Evolutionary conservation across 2,888 invertebrate genomes (phyloP).

Genomic region (Macropis europaea): DNA sequence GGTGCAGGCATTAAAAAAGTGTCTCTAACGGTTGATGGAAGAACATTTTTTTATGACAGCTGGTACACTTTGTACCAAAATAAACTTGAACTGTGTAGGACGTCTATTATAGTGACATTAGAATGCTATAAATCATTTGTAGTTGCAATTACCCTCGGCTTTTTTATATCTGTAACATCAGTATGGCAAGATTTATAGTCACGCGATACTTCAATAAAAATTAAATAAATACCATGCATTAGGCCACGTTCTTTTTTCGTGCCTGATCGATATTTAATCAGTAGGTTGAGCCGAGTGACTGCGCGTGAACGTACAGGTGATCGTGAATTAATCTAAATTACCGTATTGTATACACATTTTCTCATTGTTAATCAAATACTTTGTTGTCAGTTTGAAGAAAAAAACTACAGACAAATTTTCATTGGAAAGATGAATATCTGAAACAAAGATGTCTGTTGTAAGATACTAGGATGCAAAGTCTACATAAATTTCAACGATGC

Average conservation of each 20-base stretch:
- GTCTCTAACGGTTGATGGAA: too few relatives aligned
- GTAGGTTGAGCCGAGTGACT: background rate
- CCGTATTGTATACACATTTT: background rate
- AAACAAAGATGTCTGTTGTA: too few relatives aligned
- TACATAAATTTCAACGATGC: too few relatives aligned
- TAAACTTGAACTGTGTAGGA: background rate
- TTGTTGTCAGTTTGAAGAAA: background rate
- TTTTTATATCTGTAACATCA: background rate
- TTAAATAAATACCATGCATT: slow-evolving; percentile 28
- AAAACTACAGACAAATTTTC: background rate
- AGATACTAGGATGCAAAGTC: too few relatives aligned
- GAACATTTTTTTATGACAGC: too few relatives aligned
- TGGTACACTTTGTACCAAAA: too few relatives aligned
- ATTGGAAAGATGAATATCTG: too few relatives aligned
- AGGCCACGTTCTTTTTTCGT: background rate
- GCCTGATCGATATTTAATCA: slow-evolving; percentile 20
- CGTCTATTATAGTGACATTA: slow-evolving; percentile 14
- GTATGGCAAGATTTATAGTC: background rate
- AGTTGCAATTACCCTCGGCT: background rate
- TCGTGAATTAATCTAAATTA: slow-evolving; percentile 18
- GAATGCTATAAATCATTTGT: slow-evolving; percentile 8
- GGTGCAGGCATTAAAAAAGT: too few relatives aligned
- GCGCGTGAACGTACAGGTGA: background rate
- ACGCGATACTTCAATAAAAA: slow-evolving; percentile 40
- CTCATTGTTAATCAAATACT: background rate